A percentile compares a stretch with the other conserved stretches of the same genome.
Conservation (phyloP, 2,888 invertebrate genomes). For the Agapostemon virescens region DNA sequence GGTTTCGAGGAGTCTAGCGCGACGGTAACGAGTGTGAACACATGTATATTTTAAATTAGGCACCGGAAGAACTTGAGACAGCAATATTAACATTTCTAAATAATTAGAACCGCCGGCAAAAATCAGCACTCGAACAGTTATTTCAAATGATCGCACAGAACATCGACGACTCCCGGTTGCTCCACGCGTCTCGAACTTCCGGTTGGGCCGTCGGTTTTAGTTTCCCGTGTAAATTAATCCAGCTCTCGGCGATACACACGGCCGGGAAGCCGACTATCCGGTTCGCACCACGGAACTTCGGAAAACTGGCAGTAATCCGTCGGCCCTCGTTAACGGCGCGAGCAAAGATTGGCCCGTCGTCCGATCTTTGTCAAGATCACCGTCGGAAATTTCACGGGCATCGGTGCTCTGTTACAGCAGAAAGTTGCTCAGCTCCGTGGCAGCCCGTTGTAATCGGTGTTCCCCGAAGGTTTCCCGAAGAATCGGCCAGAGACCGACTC, state of each 20-base stretch:
- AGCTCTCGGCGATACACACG: constrained; percentile 17
- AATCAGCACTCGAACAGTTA: no score
- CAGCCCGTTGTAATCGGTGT: constrained; percentile 3
- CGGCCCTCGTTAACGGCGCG: constrained; percentile 23
- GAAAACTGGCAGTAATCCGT: constrained; percentile 12
- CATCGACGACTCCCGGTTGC: background rate
- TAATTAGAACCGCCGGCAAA: no score
- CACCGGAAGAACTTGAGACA: no score
- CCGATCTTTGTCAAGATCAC: constrained; percentile 27
- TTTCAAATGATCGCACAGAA: no score
- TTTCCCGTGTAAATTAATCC: constrained; percentile 16
- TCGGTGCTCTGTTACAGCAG: background rate
- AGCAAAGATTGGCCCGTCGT: background rate
- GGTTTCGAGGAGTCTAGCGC: no score
- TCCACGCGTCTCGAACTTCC: background rate
- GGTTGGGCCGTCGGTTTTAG: background rate
- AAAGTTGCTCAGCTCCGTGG: background rate
- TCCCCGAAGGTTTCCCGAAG: constrained; percentile 25
- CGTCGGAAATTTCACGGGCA: constrained; percentile 22
- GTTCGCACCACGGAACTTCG: constrained; percentile 20
- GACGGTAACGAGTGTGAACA: no score
- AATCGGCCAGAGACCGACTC: constrained; percentile 31
- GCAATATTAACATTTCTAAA: no score
- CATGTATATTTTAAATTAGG: no score
- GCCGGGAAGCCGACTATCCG: constrained; percentile 4